These are phyloP conservation scores for Hypselothyrea guttata DNA, from an alignment of 2,888 invertebrate genomes.

Conservation along the genomic window DNA sequence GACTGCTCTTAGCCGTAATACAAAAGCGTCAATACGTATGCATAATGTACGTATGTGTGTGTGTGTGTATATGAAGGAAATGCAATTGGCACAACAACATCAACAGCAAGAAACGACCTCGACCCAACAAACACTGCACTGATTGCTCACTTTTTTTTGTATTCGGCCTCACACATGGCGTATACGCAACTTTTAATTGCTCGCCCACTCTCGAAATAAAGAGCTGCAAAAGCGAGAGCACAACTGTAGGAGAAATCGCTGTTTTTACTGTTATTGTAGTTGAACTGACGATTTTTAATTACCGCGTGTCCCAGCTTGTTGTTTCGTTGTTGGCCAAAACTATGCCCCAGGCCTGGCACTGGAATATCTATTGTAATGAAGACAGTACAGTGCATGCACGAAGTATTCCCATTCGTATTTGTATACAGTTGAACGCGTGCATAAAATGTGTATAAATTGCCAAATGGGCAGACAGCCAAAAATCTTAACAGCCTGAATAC, in stretches of 20 bases:
- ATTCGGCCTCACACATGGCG: constrained; percentile 45
- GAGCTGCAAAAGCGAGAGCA: constrained; percentile 1
- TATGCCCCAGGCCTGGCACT: background rate
- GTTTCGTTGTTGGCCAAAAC: constrained; percentile 1
- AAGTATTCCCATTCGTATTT: constrained; percentile 2
- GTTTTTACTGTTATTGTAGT: constrained; percentile 15
- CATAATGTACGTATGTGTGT: too few relatives aligned
- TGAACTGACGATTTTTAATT: constrained; percentile 61
- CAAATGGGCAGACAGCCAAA: constrained; percentile 45
- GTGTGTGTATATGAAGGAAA: constrained; percentile 19
- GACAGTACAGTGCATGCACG: too few relatives aligned
- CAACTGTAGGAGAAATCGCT: constrained; percentile 23
- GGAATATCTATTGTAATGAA: background rate
- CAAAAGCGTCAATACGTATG: too few relatives aligned
- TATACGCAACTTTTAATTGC: constrained; percentile 76
- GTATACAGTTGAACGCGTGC: constrained; percentile 41
- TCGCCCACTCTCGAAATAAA: constrained; percentile 29
- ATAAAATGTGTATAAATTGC: constrained; percentile 57
- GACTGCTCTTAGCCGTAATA: too few relatives aligned
- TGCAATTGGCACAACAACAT: constrained; percentile 41
- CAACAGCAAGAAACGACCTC: background rate
- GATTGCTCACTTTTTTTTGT: constrained; percentile 46
- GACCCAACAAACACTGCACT: constrained; percentile 19
- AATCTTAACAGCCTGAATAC: background rate
- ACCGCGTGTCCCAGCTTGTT: constrained; percentile 46